These are phyloP conservation scores for Antigone vipio DNA, from an alignment of 2,113 vertebrate genomes.

Conservation along the genomic window DNA sequence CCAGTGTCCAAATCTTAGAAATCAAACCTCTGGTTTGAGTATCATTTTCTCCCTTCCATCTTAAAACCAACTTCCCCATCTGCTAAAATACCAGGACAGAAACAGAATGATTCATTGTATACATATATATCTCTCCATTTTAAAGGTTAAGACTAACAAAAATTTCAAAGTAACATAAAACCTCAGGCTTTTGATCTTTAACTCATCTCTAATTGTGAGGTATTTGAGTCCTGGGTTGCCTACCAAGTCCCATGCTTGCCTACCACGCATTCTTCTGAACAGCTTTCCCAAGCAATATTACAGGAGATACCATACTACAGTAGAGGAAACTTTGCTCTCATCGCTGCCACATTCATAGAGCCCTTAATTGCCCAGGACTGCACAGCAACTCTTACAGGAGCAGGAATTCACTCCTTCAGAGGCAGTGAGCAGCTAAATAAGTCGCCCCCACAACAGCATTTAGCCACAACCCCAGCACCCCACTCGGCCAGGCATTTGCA, in stretches of 20 bases:
- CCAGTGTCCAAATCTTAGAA: neutral
- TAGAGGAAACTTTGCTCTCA: neutral
- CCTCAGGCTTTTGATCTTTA: conserved; percentile 45
- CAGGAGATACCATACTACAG: neutral
- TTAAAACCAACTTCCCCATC: neutral
- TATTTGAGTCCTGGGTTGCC: conserved; percentile 22
- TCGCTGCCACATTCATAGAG: neutral
- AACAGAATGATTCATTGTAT: conserved; percentile 29
- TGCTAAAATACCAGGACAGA: neutral
- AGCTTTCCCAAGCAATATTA: neutral
- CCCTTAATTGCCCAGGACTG: neutral
- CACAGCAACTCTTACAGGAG: rapidly evolving
- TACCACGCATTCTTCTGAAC: conserved; percentile 10
- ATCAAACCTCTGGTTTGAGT: conserved; percentile 6
- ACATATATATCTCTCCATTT: neutral
- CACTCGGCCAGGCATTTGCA: neutral
- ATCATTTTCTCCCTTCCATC: conserved; percentile 26
- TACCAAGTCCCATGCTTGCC: neutral
- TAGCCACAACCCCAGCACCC: neutral
- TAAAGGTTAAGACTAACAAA: conserved; percentile 34
- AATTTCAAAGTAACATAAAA: conserved; percentile 46
- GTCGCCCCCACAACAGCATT: rapidly evolving
- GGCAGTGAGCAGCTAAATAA: neutral
- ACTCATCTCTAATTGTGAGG: conserved; percentile 56
- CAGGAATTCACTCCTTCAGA: neutral